These are phyloP conservation scores for Ischnura elegans DNA, from an alignment of 2,888 invertebrate genomes.

Conservation along the genomic window DNA sequence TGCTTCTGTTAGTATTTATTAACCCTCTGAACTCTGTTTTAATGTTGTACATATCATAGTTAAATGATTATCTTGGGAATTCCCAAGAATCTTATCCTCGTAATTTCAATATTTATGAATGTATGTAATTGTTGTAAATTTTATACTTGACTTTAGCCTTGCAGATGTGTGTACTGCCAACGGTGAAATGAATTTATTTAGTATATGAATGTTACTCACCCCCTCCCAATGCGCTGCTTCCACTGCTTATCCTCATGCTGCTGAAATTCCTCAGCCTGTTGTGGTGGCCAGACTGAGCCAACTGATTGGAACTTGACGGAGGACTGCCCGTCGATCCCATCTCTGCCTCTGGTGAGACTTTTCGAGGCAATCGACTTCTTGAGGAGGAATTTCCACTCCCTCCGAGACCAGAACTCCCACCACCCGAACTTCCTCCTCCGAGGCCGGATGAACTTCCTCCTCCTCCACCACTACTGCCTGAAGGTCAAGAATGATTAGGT, in stretches of 20 bases:
- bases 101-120: background rate
- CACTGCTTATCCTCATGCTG: conserved; percentile 70
- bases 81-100: no score
- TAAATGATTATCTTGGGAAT: no score
- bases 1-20: no score
- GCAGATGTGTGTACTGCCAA: no score
- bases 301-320: conserved; percentile 49
- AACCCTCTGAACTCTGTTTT: no score
- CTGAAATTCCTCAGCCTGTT: conserved; percentile 70
- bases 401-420: conserved; percentile 42
- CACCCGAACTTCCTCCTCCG: background rate
- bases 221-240: conserved; percentile 42
- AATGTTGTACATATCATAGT: no score
- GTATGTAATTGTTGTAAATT: no score
- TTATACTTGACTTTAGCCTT: no score
- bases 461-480: conserved; percentile 42
- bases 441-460: background rate
- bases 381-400: conserved; percentile 48
- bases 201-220: no score
- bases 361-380: conserved; percentile 41
- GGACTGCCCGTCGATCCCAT: conserved; percentile 45
- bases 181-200: no score
- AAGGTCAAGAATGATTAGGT: background rate
- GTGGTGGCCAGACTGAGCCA: conserved; percentile 40
- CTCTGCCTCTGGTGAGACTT: conserved; percentile 39